phyloP scores from a whole-genome alignment of 2,888 invertebrate species.

The Polymixis lichenea region DNA sequence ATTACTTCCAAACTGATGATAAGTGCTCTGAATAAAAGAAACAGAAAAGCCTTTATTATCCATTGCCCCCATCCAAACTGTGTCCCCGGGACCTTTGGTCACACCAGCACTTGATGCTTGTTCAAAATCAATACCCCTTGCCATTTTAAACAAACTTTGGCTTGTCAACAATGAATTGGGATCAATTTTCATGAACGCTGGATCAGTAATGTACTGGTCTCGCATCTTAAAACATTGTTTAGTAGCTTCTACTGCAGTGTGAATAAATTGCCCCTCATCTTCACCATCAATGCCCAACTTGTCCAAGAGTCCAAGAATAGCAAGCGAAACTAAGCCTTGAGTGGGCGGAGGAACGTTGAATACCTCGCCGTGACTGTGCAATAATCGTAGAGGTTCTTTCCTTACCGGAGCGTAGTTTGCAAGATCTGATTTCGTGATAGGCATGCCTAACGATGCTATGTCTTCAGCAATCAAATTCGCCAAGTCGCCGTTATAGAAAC shows the following conservation, averaged over 20 bases:
- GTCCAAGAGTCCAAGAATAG: conserved; percentile 83
- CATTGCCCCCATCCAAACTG: conserved; percentile 87
- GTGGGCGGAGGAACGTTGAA: conserved; percentile 86
- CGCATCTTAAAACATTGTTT: conserved; percentile 79
- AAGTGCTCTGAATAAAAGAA: conserved; percentile 86
- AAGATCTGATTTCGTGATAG: conserved; percentile 82
- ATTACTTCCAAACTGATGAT: conserved; percentile 81
- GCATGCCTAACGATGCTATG: conserved; percentile 78
- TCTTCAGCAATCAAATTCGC: conserved; percentile 81
- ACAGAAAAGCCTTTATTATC: conserved; percentile 85
- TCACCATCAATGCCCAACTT: conserved; percentile 79
- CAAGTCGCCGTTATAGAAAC: conserved; percentile 83
- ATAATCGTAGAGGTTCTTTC: conserved; percentile 78
- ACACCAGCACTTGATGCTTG: conserved; percentile 69
- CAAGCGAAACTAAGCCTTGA: conserved; percentile 83
- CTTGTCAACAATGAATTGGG: conserved; percentile 75
- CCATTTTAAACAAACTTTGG: conserved; percentile 76
- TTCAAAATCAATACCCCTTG: conserved; percentile 74
- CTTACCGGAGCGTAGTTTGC: conserved; percentile 78
- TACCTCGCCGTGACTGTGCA: conserved; percentile 80
- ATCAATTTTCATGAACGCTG: conserved; percentile 79
- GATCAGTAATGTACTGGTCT: conserved; percentile 83
- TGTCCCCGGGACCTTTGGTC: conserved; percentile 82
- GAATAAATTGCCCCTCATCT: conserved; percentile 83
- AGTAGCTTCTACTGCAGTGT: conserved; percentile 83